Conservation (phyloP, 1,140 invertebrate species). For the Leptinotarsa undecemlineata region DNA sequence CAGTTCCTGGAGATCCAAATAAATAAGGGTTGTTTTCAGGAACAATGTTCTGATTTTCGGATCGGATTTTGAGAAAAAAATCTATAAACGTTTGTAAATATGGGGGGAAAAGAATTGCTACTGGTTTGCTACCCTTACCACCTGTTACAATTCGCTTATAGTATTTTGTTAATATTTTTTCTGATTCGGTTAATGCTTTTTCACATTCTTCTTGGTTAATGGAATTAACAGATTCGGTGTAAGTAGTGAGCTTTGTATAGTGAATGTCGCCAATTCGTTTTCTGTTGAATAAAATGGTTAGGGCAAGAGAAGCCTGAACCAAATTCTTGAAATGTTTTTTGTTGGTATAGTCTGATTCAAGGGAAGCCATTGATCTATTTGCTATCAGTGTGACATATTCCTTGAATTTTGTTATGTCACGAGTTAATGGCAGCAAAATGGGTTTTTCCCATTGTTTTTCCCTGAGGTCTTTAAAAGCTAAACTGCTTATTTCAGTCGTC, state of each 20-base stretch:
- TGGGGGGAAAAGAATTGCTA: conserved; percentile 35
- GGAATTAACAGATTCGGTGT: no score
- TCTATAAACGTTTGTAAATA: neutral
- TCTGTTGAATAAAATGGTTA: conserved; percentile 42
- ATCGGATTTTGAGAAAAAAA: neutral
- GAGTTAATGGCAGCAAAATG: conserved; percentile 35
- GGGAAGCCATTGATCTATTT: conserved; percentile 23
- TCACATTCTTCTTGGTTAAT: conserved; percentile 26
- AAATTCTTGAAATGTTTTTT: conserved; percentile 36
- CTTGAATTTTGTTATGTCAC: conserved; percentile 39
- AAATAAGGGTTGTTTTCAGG: neutral
- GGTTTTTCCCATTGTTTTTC: conserved; percentile 15
- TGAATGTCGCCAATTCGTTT: conserved; percentile 44
- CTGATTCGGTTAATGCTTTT: conserved; percentile 16
- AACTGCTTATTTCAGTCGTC: no score
- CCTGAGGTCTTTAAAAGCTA: no score
- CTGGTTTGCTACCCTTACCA: conserved; percentile 38
- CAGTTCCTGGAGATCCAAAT: neutral
- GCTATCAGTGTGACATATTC: conserved; percentile 26
- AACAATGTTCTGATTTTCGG: neutral
- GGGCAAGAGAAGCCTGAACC: conserved; percentile 29
- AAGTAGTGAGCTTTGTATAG: conserved; percentile 27
- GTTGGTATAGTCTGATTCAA: conserved; percentile 20
- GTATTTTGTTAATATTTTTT: conserved; percentile 25
- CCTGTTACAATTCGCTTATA: conserved; percentile 38